Evolutionary conservation across 2,797 vertebrate genomes (phyloP).

Genomic region (Perdix hodgsoniae): DNA sequence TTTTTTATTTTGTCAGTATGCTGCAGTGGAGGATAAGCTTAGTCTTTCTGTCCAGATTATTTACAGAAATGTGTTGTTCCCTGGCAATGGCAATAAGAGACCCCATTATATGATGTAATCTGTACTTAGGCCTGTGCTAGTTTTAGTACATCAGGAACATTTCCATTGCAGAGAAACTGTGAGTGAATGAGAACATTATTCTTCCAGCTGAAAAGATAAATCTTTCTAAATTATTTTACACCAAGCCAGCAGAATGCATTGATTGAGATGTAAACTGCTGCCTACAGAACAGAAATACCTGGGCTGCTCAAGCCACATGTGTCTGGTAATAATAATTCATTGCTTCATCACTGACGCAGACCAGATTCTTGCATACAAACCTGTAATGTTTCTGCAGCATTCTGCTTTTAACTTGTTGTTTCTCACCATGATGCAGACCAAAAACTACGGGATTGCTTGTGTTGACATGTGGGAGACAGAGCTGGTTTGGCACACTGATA

Average conservation of each 20-base stretch:
- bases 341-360: not conserved
- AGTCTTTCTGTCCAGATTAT: not conserved
- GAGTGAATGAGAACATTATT: not conserved
- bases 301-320: not conserved
- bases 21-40: not conserved
- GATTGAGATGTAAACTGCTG: not conserved
- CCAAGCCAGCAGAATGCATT: not conserved
- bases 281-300: not conserved
- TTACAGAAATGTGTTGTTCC: not conserved
- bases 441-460: not conserved
- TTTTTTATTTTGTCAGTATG: not conserved
- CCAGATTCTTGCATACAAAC: not conserved
- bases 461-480: not conserved
- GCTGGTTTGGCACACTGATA: not conserved
- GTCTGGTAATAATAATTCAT: not conserved
- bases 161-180: not conserved
- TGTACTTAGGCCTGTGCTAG: not conserved
- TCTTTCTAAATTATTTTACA: not conserved
- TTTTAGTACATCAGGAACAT: not conserved
- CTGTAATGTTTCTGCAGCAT: not conserved
- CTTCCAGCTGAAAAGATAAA: not conserved
- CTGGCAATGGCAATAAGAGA: not conserved
- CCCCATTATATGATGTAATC: not conserved
- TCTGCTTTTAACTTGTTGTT: not conserved
- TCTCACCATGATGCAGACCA: not conserved